phyloP scores from a whole-genome alignment of 2,113 vertebrate genomes.

The Labeo rohita region DNA sequence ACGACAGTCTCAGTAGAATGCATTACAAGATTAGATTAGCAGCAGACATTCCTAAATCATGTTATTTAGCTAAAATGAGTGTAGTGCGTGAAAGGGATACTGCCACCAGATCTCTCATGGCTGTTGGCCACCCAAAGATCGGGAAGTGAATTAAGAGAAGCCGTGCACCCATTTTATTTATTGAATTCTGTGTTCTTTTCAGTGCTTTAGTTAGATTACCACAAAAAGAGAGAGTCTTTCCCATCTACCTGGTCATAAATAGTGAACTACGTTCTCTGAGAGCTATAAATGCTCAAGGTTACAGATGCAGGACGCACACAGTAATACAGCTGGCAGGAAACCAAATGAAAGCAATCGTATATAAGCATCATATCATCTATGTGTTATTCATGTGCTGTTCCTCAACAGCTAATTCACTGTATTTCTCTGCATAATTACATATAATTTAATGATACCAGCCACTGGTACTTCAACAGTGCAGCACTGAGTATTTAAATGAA shows the following conservation, averaged over 20 bases:
- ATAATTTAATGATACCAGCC: neutral
- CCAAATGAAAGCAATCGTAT: constrained; percentile 1
- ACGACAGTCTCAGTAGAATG: constrained; percentile 47
- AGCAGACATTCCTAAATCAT: constrained; percentile 59
- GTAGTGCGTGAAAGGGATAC: constrained; percentile 51
- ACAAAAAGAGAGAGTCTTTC: constrained; percentile 40
- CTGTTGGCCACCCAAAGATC: constrained; percentile 39
- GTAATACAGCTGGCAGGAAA: neutral
- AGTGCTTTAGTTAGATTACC: constrained; percentile 30
- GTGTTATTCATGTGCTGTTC: neutral
- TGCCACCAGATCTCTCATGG: constrained; percentile 36
- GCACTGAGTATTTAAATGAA: neutral
- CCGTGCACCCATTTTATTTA: constrained; percentile 39
- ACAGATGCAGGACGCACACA: constrained; percentile 31
- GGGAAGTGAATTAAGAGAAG: constrained; percentile 42
- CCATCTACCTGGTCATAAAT: constrained; percentile 42
- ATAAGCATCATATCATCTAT: neutral
- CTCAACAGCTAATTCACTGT: neutral
- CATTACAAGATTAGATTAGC: constrained; percentile 60
- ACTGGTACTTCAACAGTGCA: neutral
- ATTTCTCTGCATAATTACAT: neutral
- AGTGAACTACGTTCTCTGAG: constrained; percentile 19
- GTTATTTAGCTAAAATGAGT: constrained; percentile 60
- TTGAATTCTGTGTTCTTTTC: constrained; percentile 31
- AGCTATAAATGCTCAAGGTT: constrained; percentile 50